These are phyloP conservation scores for Aethes cnicana DNA, from an alignment of 2,888 invertebrate genomes.

Conservation along the genomic window DNA sequence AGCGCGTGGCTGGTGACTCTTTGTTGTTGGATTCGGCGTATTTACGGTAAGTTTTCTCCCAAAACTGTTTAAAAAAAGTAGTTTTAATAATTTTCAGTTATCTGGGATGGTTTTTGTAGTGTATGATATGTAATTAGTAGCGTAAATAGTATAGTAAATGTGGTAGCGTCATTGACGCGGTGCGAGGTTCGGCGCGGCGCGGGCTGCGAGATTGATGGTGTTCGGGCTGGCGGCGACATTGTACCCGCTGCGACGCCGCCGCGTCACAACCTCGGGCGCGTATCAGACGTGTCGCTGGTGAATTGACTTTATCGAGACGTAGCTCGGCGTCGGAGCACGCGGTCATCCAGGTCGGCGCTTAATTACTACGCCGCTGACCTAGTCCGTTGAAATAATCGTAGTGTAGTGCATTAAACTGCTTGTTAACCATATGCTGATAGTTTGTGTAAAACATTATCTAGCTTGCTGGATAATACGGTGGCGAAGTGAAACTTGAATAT, in stretches of 20 bases:
- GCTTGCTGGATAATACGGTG: slow-evolving; percentile 12
- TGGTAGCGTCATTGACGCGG: slow-evolving; percentile 69
- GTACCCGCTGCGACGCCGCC: slow-evolving; percentile 65
- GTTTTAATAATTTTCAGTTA: slow-evolving; percentile 35
- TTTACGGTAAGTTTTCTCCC: slow-evolving; percentile 70
- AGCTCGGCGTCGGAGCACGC: slow-evolving; percentile 32
- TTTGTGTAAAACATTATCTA: slow-evolving; percentile 6
- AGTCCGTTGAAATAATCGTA: slow-evolving; percentile 46
- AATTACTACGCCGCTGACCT: slow-evolving; percentile 43
- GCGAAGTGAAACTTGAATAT: neutral
- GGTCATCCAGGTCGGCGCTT: slow-evolving; percentile 20
- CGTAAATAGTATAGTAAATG: slow-evolving; percentile 45
- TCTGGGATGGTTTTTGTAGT: slow-evolving; percentile 36
- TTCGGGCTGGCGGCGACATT: slow-evolving; percentile 61
- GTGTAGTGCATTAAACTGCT: slow-evolving; percentile 29
- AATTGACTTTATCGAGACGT: slow-evolving; percentile 64
- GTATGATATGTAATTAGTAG: slow-evolving; percentile 32
- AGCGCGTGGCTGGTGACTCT: slow-evolving; percentile 82
- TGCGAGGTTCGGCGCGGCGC: slow-evolving; percentile 54
- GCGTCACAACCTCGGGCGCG: slow-evolving; percentile 65
- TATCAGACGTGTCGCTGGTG: slow-evolving; percentile 60
- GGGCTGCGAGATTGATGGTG: slow-evolving; percentile 48
- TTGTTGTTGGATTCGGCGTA: slow-evolving; percentile 80
- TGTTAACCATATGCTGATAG: slow-evolving; percentile 5
- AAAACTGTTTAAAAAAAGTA: slow-evolving; percentile 45